These are phyloP conservation scores for Thecophora atra DNA, from an alignment of 2,888 invertebrate genomes.

Conservation along the genomic window DNA sequence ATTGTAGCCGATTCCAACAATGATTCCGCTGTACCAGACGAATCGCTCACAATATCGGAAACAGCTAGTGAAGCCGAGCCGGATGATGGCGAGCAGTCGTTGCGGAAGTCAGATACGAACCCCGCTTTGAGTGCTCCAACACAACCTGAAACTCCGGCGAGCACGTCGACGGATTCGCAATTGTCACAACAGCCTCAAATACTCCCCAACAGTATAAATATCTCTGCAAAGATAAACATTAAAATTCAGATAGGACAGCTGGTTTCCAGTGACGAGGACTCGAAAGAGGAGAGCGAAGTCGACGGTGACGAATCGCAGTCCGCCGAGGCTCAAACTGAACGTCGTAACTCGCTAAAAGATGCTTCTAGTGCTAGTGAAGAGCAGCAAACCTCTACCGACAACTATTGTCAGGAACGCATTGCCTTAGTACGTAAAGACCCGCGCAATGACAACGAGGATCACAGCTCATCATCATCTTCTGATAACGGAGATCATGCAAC, in stretches of 20 bases:
- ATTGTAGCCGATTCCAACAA: not conserved
- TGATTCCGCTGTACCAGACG: conserved; percentile 46
- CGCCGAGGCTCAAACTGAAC: not conserved
- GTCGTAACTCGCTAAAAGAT: not conserved
- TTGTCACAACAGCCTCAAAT: conserved; percentile 51
- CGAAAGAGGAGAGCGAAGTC: conserved; percentile 41
- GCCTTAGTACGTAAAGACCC: not conserved
- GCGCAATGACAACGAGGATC: not conserved
- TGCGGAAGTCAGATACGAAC: conserved; percentile 17
- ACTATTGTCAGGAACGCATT: not conserved
- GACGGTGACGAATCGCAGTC: conserved; percentile 35
- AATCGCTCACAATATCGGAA: conserved; percentile 59
- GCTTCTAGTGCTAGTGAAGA: not conserved
- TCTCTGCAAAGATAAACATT: conserved; percentile 64
- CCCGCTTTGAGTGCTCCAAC: not conserved
- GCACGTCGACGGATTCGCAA: not conserved
- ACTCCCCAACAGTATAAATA: conserved; percentile 55
- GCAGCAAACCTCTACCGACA: conserved; percentile 7
- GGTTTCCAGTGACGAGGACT: conserved; percentile 37
- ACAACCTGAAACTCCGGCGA: not conserved
- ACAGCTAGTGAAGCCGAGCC: conserved; percentile 56
- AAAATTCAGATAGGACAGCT: conserved; percentile 59
- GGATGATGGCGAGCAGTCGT: conserved; percentile 11
- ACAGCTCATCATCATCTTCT: not conserved
- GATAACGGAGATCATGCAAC: not conserved